Conservation (phyloP, 2,113 vertebrate genomes). For the Conger conger region DNA sequence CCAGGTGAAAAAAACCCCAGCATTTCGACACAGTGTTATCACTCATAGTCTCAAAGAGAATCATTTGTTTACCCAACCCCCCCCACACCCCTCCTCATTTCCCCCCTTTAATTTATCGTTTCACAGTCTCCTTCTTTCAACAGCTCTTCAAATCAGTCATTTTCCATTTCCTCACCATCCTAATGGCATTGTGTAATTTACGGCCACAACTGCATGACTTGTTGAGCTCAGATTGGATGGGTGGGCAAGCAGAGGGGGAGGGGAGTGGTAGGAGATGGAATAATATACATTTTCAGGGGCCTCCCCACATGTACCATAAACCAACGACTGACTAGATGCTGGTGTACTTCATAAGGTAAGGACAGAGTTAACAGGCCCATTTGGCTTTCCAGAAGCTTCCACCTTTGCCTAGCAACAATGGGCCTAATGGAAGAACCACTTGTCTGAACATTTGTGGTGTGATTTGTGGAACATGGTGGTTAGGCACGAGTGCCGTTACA, state of each 20-base stretch:
- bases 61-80: neutral
- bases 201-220: neutral
- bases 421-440: too few relatives aligned
- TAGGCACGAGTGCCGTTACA: too few relatives aligned
- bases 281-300: neutral
- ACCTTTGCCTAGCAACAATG: too few relatives aligned
- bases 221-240: neutral
- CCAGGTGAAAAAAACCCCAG: neutral
- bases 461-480: too few relatives aligned
- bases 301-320: neutral
- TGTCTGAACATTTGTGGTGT: too few relatives aligned
- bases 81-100: neutral
- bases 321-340: neutral
- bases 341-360: neutral
- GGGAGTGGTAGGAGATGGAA: neutral
- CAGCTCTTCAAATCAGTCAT: neutral
- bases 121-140: neutral
- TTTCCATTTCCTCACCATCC: neutral
- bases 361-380: neutral
- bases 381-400: too few relatives aligned
- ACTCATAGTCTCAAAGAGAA: neutral
- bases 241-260: neutral
- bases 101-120: neutral
- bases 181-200: neutral
- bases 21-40: neutral